Conservation (phyloP, 2,113 vertebrate species). For the Syngnathus scovelli region DNA sequence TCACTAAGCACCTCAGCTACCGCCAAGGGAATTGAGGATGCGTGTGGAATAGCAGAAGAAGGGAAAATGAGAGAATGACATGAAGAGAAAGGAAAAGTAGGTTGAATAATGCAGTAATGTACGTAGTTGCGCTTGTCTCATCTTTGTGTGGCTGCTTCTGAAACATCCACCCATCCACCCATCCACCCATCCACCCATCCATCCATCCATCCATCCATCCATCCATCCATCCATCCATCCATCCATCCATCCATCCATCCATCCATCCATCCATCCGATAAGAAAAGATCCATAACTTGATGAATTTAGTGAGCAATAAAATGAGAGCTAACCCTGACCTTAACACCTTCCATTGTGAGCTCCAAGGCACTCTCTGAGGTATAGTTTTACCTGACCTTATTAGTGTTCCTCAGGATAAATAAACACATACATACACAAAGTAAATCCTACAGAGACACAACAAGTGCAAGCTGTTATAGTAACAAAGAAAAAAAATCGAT, state of each 20-base stretch:
- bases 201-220: too few species aligned
- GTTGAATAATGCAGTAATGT: slow-evolving; percentile 52
- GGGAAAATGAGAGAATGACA: slow-evolving; percentile 29
- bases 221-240: too few species aligned
- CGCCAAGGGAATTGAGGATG: slow-evolving; percentile 53
- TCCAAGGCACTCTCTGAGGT: not conserved
- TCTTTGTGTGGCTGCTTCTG: slow-evolving; percentile 44
- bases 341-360: not conserved
- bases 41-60: slow-evolving; percentile 35
- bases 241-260: too few species aligned
- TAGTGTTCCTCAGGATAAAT: too few species aligned
- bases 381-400: not conserved
- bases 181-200: too few species aligned
- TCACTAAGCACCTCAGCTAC: slow-evolving; percentile 47
- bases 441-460: not conserved
- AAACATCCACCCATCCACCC: slow-evolving; percentile 12
- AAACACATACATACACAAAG: not conserved
- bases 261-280: too few species aligned
- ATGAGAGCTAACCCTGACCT: not conserved
- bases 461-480: not conserved
- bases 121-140: slow-evolving; percentile 39
- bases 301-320: not conserved
- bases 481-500: too few species aligned
- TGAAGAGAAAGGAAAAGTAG: slow-evolving; percentile 26
- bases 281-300: not conserved